These are phyloP conservation scores for Heteropelma amictum DNA, from an alignment of 2,888 invertebrate species.

Conservation along the genomic window DNA sequence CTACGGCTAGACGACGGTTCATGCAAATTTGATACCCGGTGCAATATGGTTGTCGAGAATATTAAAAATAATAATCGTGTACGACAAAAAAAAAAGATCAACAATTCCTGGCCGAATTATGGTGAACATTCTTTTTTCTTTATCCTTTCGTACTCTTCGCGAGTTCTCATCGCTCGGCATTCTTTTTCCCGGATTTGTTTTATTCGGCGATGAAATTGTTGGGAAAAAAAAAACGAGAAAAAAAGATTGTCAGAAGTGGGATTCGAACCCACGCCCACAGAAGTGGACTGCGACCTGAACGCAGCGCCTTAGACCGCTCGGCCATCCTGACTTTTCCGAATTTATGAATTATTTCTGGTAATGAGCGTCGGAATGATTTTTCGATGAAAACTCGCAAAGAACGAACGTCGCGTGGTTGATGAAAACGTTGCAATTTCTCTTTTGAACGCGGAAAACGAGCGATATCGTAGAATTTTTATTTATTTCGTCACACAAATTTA, in stretches of 20 bases:
- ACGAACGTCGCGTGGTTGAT: too few relatives aligned
- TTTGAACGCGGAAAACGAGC: neutral
- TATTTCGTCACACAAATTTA: neutral
- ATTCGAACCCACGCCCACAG: constrained; percentile 82
- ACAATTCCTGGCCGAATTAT: neutral
- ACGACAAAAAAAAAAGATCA: neutral
- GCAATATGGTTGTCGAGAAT: neutral
- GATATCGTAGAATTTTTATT: neutral
- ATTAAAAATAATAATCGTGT: too few relatives aligned
- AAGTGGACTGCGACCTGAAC: constrained; percentile 62
- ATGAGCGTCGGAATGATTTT: too few relatives aligned
- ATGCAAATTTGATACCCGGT: neutral
- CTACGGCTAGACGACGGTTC: neutral
- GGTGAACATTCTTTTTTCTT: too few relatives aligned
- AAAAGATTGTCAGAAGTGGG: constrained; percentile 81
- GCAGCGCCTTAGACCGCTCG: constrained; percentile 82
- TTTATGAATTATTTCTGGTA: neutral
- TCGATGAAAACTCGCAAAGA: too few relatives aligned
- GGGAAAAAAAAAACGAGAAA: constrained; percentile 15
- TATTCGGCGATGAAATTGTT: neutral
- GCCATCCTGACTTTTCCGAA: constrained; percentile 79
- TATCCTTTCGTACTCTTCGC: too few relatives aligned
- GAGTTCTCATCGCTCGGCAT: too few relatives aligned
- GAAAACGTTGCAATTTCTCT: too few relatives aligned
- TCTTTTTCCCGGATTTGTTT: neutral